A percentile compares a stretch with the other conserved stretches of the same genome.
phyloP scores from a whole-genome alignment of 2,888 invertebrate genomes.

The Limnephilus rhombicus region DNA sequence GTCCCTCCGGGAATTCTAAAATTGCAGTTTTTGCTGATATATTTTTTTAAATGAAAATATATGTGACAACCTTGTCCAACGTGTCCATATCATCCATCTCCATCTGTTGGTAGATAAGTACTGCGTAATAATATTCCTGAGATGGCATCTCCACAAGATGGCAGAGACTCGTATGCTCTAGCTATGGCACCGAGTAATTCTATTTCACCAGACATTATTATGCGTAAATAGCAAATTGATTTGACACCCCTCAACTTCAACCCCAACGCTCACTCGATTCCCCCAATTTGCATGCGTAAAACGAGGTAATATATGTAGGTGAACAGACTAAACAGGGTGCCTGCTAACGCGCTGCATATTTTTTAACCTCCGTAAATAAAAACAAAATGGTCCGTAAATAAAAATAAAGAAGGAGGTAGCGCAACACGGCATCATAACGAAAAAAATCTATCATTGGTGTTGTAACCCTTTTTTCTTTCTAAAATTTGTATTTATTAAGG shows the following conservation, averaged over 20 bases:
- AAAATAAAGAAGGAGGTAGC: too few relatives aligned
- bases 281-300: conserved; percentile 48
- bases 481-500: too few relatives aligned
- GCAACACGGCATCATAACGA: too few relatives aligned
- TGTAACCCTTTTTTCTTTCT: too few relatives aligned
- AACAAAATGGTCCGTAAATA: too few relatives aligned
- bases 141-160: not conserved
- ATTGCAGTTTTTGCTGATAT: too few relatives aligned
- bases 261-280: conserved; percentile 51
- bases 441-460: too few relatives aligned
- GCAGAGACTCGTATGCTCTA: not conserved
- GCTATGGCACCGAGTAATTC: not conserved
- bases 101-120: not conserved
- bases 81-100: not conserved
- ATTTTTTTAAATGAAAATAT: too few relatives aligned
- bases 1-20: too few relatives aligned
- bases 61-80: not conserved
- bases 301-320: not conserved
- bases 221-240: conserved; percentile 56
- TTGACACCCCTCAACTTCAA: conserved; percentile 48
- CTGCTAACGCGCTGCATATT: not conserved
- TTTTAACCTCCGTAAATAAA: not conserved
- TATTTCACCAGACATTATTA: conserved; percentile 44
- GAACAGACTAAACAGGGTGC: not conserved
- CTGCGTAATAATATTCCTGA: not conserved